Percentiles rank a stretch among this genome's conserved stretches.
Conservation (phyloP, 2,113 vertebrate species). For the Pseudois nayaur region DNA sequence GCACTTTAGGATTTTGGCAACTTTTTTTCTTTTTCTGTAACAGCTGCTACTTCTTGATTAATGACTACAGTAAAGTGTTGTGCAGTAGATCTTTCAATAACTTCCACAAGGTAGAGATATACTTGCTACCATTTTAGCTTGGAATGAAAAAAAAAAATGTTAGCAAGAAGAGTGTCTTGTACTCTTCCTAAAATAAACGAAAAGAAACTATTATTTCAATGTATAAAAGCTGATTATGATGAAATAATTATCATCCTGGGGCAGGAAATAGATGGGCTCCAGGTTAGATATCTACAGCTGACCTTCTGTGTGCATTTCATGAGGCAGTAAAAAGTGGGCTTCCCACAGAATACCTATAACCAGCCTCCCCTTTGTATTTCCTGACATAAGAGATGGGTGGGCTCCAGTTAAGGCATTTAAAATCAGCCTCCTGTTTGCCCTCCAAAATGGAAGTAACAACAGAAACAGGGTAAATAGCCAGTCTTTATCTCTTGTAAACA, state of each 20-base stretch:
- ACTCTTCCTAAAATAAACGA: neutral
- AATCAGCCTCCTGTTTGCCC: neutral
- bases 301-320: neutral
- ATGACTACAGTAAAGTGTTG: neutral
- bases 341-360: neutral
- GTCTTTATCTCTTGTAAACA: neutral
- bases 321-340: neutral
- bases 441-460: neutral
- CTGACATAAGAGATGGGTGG: neutral
- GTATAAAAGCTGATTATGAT: neutral
- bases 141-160: neutral
- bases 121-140: neutral
- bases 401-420: neutral
- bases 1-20: neutral
- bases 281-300: neutral
- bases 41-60: neutral
- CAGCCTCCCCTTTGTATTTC: neutral
- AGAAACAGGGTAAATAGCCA: neutral
- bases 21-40: neutral
- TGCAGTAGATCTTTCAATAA: neutral
- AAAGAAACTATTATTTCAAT: neutral
- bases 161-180: neutral
- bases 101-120: neutral
- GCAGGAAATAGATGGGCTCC: neutral
- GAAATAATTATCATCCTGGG: slow-evolving; percentile 6